Base-by-base conservation (phyloP, 2,888 invertebrate species). In the Osmoderma eremita region DNA sequence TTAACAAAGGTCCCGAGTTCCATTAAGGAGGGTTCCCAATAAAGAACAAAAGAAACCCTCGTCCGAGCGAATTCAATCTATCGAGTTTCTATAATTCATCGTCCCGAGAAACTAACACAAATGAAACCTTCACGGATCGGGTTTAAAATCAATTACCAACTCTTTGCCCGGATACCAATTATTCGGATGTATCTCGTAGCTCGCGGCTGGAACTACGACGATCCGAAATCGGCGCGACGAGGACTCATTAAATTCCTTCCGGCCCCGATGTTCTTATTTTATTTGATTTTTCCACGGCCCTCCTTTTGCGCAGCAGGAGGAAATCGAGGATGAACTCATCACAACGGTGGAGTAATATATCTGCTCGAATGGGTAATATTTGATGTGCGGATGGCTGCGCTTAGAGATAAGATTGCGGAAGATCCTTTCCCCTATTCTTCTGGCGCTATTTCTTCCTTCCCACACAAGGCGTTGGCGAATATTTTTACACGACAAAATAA, bases 311-410 rank as follows among this genome's bases (percentile, higher is more conserved):
- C 45, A 30, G 48, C 12, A 10, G 58, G 45, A 61, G 45, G 58
- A 61, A 58, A 61, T 61, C 58, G 58, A 61, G 58, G 58, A 61
- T 61, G 58, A 61, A 61, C 58, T 61, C 58, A 42, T 61, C 58
- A 36, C 58, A 45, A 13, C 45, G 41, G 22, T 6, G 50, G 38
- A 63, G 63, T 63, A 63, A 63, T 63, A 63, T 63, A 63, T 63
- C 53, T 53, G 50, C 30, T 42, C 53, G 53, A 63, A 63, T 53
- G 45, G 51, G 51, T 63, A 63, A 63, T 51, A 41, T 63, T 49
- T 63, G 63, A 63, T 51, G 63, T 49, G 18, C 51, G 63, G 51
- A 50, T 53, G 63, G 42, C 63, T 42, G 53, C 51, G 49, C 30
- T 50, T 51, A 38, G 51, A 63, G 51, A 63, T 63, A 63, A 63